Evolutionary conservation across 2,888 invertebrate genomes (phyloP).

Genomic region (Isoperla grammatica): DNA sequence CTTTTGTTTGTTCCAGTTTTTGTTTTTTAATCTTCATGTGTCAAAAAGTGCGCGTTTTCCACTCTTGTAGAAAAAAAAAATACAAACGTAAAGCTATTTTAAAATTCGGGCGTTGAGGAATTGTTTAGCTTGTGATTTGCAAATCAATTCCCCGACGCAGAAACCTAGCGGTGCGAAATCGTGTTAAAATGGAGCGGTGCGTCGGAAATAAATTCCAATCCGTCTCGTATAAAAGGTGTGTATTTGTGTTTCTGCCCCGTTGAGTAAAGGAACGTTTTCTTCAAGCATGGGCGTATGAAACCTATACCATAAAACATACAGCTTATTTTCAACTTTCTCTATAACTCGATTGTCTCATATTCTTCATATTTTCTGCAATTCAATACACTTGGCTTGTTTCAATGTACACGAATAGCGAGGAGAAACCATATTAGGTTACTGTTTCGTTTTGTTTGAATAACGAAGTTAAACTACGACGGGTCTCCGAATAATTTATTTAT

Average conservation of each 20-base stretch:
- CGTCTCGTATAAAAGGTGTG: background rate
- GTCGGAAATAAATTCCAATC: constrained; percentile 5
- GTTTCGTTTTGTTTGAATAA: too few relatives aligned
- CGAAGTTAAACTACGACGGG: too few relatives aligned
- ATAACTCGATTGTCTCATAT: too few relatives aligned
- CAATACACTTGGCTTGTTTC: too few relatives aligned
- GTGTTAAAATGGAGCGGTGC: constrained; percentile 9
- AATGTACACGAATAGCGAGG: too few relatives aligned
- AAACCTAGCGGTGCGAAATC: background rate
- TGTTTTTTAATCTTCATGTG: too few relatives aligned
- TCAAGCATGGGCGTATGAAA: background rate
- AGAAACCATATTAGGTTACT: too few relatives aligned
- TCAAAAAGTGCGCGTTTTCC: too few relatives aligned
- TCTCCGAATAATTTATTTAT: too few relatives aligned
- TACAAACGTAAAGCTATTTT: constrained; percentile 1
- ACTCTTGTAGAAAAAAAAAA: background rate
- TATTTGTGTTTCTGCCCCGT: constrained; percentile 1
- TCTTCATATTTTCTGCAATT: too few relatives aligned
- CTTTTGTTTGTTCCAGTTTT: too few relatives aligned
- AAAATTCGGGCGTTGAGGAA: constrained; percentile 6
- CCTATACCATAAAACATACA: background rate
- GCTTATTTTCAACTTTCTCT: too few relatives aligned
- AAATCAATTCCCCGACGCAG: constrained; percentile 5
- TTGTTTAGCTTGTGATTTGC: constrained; percentile 13
- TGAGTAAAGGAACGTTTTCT: background rate